Base-by-base conservation (phyloP, 2,888 invertebrate species). In the Sarcophaga caerulescens region DNA sequence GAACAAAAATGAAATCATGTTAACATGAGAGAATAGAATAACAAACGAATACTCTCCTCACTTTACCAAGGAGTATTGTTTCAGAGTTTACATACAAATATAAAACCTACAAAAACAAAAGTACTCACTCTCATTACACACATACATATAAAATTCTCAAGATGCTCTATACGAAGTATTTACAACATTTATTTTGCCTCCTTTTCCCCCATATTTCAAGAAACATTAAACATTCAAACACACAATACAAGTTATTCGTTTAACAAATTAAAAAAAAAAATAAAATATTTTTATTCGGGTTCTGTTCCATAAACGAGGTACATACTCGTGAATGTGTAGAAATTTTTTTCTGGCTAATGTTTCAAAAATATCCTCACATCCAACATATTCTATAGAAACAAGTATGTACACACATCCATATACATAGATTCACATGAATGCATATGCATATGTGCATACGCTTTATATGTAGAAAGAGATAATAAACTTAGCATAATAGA, bases 1-100 rank as follows among this genome's bases (percentile, higher is more conserved):
- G 14, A 79, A 44, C 23, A 45, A 76, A 85, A 82, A 85, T 65
- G 63, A 87, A 83, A 87, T 74, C 76, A 85, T 82, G 81, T 78
- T 69, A 87, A 85, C 65, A 73, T 73, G 60, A 68, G 81, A 68
- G 62, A 80, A 69, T 57, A 76, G 47, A 25, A 78, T 12, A 81
- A 80, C 63, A 76, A 47, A 59, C 65, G 70, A 59, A 81, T 23
- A 47, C 47, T 74, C 45, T 68, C 45, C n/a, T 71, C n/a, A n/a
- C 14, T 47, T 45, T 47, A 66, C 10, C 47, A 19, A 68, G 35
- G 45, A 81, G 57, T 80, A 63, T 70, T 65, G 75, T 62, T 69
- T 23, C 66, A 47, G 69, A 75, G 71, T 75, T 66, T 59, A 70
- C 71, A 70, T 71, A 60, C 66, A 74, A 68, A 35, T 19, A 44